phyloP scores from a whole-genome alignment of 2,888 invertebrate genomes.

The Scaptomyza reducta region DNA sequence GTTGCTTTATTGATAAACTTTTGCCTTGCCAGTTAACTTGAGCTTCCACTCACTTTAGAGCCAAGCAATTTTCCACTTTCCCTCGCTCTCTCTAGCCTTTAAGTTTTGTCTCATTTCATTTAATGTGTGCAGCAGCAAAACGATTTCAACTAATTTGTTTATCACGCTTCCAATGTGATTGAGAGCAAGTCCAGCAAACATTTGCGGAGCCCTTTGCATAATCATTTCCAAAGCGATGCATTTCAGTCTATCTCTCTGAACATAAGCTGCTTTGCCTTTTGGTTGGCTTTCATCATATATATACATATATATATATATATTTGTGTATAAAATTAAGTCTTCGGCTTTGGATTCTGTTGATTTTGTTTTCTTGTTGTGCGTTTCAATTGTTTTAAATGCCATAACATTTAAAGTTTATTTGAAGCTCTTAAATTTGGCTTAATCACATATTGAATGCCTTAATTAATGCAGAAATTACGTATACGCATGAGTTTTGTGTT shows the following conservation, averaged over 20 bases:
- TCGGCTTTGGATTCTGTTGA: neutral
- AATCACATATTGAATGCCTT: neutral
- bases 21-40: conserved; percentile 44
- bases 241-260: neutral
- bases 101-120: conserved; percentile 50
- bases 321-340: neutral
- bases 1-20: conserved; percentile 72
- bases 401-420: no score
- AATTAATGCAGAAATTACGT: neutral
- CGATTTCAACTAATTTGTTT: conserved; percentile 70
- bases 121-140: conserved; percentile 43
- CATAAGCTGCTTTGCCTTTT: neutral
- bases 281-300: neutral
- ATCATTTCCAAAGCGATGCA: neutral
- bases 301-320: neutral
- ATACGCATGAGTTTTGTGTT: no score
- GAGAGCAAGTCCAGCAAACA: no score
- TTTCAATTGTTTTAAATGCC: neutral
- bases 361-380: no score
- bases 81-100: neutral
- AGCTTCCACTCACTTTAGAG: conserved; percentile 33
- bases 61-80: neutral
- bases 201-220: neutral
- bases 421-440: neutral
- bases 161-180: conserved; percentile 5